Evolutionary conservation across 2,888 invertebrate genomes (phyloP), one percentile per base, ranked within the genome.

Genomic region (Allophyes oxyacanthae): DNA sequence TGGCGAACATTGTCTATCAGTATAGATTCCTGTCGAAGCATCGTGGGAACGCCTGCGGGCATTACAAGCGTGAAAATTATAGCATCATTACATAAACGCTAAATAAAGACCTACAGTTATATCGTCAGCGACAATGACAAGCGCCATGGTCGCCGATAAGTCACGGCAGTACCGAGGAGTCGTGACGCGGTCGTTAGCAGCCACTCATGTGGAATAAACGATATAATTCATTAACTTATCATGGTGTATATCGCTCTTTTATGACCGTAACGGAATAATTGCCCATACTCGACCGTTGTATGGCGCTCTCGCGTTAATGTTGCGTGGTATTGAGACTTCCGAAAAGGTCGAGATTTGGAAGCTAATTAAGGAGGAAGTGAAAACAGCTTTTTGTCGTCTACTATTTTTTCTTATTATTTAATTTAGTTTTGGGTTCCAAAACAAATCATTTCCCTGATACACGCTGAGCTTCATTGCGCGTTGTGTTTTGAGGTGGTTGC

Each of bases 111-210:
- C 11, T 25, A 20, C 9, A 25, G 10, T 25, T 20, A 25, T n/a
- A 56, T 56, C 37, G 41, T 7, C 3, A 26, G 37, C 59, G 56
- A 54, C 59, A 66, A 53, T 56, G 52, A 44, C 55, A 56, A 36
- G 53, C 38, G 25, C 20, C 28, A 32, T 34, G 36, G 56, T 52
- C 44, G n/a, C 11, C 42, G 33, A 34, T 41, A 30, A 54, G 64
- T 64, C 64, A 61, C 67, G 60, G 45, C 20, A 51, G 66, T 46
- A 11, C 9, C 32, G 30, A 15, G n/a, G 55, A 41, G 20, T 53
- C 59, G 60, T 60, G 57, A 61, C 40, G 9, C 11, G 11, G 28
- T 52, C 43, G 51, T 55, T 58, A 50, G 8, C 20, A 25, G 9
- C 13, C 30, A 4, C 26, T 36, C 13, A 45, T 14, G 26, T 26